Evolutionary conservation across 37 sponge, comb jelly and placozoan species (phyloP).

Genomic region (Chondrosia reniformis): DNA sequence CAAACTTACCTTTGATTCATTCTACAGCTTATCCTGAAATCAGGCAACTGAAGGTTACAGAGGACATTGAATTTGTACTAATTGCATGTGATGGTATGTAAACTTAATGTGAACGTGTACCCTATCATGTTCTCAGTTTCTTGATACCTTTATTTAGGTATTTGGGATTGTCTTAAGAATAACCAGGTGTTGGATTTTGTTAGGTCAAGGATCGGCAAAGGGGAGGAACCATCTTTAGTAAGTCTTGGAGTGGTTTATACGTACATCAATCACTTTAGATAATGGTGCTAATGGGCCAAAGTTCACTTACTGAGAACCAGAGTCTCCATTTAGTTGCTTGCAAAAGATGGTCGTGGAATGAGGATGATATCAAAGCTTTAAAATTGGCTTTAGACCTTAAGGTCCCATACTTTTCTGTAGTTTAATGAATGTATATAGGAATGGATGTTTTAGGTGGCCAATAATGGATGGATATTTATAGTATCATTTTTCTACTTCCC

Average conservation of each 20-base stretch:
- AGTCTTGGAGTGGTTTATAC: background rate
- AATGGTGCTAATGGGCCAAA: too few relatives aligned
- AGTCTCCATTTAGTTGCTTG: too few relatives aligned
- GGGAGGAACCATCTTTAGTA: constrained; percentile 46
- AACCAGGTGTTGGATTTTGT: constrained; percentile 86
- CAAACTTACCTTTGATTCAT: background rate
- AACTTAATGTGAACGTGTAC: background rate
- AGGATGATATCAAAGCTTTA: too few relatives aligned
- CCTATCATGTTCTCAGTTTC: background rate
- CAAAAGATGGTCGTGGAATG: too few relatives aligned
- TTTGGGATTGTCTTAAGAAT: constrained; percentile 92
- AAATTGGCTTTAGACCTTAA: too few relatives aligned
- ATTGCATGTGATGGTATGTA: constrained; percentile 90
- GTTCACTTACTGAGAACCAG: too few relatives aligned
- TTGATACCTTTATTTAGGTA: constrained; percentile 39
- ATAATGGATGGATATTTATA: too few relatives aligned
- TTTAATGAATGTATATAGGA: too few relatives aligned
- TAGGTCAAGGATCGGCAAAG: constrained; percentile 56
- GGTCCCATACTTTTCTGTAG: too few relatives aligned
- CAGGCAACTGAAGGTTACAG: constrained; percentile 31
- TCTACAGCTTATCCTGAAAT: constrained; percentile 79
- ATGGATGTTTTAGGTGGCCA: too few relatives aligned
- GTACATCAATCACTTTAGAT: too few relatives aligned
- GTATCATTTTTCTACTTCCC: too few relatives aligned
- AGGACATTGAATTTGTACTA: constrained; percentile 83